phyloP scores from a whole-genome alignment of 2,113 vertebrate genomes.

The Cephalopterus ornatus region DNA sequence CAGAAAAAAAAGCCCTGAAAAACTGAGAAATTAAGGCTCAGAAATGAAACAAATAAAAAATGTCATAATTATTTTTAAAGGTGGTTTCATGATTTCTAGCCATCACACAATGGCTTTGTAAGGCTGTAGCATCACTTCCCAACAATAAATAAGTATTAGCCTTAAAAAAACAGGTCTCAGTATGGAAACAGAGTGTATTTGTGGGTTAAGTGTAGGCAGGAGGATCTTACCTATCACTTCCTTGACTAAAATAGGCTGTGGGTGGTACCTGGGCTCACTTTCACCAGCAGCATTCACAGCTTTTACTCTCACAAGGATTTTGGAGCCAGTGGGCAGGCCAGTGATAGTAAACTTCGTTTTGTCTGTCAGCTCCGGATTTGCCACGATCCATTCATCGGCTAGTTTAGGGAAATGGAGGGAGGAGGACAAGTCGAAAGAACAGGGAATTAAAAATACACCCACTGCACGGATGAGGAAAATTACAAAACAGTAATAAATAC shows the following conservation, averaged over 20 bases:
- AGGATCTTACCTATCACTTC: constrained; percentile 88
- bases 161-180: background rate
- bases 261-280: constrained; percentile 83
- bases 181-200: background rate
- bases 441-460: background rate
- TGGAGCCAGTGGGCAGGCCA: constrained; percentile 81
- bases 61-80: background rate
- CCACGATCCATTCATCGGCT: constrained; percentile 87
- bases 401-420: background rate
- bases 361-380: constrained; percentile 88
- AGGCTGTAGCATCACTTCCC: background rate
- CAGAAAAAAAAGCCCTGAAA: background rate
- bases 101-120: background rate
- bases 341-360: constrained; percentile 91
- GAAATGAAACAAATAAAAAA: background rate
- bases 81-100: background rate
- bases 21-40: background rate
- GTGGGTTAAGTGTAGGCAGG: background rate
- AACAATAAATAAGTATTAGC: background rate
- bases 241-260: constrained; percentile 90
- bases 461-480: background rate
- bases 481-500: background rate
- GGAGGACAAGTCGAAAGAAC: background rate
- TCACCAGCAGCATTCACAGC: constrained; percentile 90
- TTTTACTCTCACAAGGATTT: constrained; percentile 91